A percentile compares a stretch with the other conserved stretches of the same genome.
phyloP scores from a whole-genome alignment of 2,113 vertebrate species.

The Cricetomys ansorgei region DNA sequence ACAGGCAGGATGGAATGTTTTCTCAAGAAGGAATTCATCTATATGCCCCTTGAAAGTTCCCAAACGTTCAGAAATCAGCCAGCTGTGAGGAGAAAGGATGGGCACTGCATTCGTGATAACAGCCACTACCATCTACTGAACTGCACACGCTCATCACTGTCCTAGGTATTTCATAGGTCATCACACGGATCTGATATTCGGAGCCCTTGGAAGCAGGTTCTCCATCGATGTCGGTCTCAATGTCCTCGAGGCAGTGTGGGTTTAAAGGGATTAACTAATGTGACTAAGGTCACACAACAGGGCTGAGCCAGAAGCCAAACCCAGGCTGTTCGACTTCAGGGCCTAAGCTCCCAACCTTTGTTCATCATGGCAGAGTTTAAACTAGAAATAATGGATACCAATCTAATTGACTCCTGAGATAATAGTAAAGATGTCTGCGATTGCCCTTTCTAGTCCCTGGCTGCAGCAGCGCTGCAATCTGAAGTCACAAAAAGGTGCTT shows the following conservation, averaged over 20 bases:
- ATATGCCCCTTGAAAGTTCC: neutral
- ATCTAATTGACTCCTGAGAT: neutral
- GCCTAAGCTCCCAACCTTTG: neutral
- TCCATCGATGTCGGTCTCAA: neutral
- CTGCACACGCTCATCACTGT: neutral
- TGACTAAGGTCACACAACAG: neutral
- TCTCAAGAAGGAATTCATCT: slow-evolving; percentile 20
- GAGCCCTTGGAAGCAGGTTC: neutral
- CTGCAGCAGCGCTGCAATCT: neutral
- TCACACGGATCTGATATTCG: neutral
- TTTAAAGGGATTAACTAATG: neutral
- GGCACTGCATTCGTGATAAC: neutral
- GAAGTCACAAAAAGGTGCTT: neutral
- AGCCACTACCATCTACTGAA: neutral
- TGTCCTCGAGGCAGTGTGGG: neutral
- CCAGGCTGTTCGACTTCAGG: neutral
- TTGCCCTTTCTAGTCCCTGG: neutral
- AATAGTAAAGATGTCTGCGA: neutral
- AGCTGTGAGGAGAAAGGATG: neutral
- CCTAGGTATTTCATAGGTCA: neutral
- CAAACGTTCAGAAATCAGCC: neutral
- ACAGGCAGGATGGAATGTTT: neutral
- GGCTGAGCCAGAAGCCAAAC: neutral
- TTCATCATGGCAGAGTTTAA: neutral
- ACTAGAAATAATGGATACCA: neutral